Conservation (phyloP, 2,113 vertebrate genomes). For the Sterrhoptilus dennistouni region DNA sequence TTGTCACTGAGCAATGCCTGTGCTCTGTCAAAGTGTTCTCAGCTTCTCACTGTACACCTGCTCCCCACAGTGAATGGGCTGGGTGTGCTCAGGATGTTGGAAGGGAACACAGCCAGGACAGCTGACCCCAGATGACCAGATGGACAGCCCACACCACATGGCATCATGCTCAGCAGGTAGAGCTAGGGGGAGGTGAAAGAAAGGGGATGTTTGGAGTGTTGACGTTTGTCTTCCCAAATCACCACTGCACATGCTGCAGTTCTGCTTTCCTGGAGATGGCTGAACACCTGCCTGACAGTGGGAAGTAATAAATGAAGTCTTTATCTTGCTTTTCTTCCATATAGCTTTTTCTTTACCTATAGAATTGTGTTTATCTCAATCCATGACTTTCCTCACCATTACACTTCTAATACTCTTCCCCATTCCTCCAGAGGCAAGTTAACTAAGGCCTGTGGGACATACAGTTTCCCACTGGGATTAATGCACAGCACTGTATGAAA, state of each 20-base stretch:
- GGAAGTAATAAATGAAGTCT: background rate
- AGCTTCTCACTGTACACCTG: background rate
- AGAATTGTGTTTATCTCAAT: background rate
- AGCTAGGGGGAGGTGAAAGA: background rate
- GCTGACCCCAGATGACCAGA: background rate
- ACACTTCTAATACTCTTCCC: background rate
- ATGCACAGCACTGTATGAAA: background rate
- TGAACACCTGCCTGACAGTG: background rate
- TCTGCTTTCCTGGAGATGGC: background rate
- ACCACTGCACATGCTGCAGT: rapidly evolving
- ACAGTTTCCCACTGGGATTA: background rate
- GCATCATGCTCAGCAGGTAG: background rate
- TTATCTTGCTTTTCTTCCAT: background rate
- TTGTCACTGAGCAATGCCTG: background rate
- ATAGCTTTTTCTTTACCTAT: background rate
- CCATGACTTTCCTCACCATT: background rate
- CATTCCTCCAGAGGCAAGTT: background rate
- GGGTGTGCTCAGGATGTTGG: too few species aligned
- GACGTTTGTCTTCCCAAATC: background rate
- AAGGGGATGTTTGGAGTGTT: rapidly evolving
- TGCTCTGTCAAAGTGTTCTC: background rate
- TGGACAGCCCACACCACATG: too few species aligned
- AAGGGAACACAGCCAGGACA: background rate
- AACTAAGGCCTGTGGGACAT: background rate
- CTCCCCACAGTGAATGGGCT: rapidly evolving